A percentile compares a stretch with the other conserved stretches of the same genome.
phyloP scores from a whole-genome alignment of 2,888 invertebrate genomes.

The Teleogryllus oceanicus region DNA sequence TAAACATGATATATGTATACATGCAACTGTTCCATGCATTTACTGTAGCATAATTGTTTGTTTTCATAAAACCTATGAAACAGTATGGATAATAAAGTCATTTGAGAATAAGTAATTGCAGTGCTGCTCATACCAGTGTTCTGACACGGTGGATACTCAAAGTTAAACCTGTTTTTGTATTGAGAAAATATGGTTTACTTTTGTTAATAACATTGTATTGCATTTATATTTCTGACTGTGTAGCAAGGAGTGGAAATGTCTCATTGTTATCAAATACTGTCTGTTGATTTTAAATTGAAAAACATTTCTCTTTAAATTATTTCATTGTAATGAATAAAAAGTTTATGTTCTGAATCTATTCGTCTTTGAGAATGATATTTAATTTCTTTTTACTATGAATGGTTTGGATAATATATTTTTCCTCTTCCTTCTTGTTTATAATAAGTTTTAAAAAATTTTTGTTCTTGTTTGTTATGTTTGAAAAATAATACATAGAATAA shows the following conservation, averaged over 20 bases:
- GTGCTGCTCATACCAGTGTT: background rate
- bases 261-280: background rate
- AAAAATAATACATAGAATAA: background rate
- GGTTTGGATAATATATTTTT: background rate
- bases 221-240: background rate
- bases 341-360: too few relatives aligned
- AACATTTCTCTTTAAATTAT: too few relatives aligned
- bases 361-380: background rate
- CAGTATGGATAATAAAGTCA: conserved; percentile 20
- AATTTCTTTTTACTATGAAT: conserved; percentile 12
- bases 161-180: background rate
- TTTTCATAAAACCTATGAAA: conserved; percentile 23
- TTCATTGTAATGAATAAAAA: too few relatives aligned
- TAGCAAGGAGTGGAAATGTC: conserved; percentile 23
- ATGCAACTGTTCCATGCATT: conserved; percentile 31
- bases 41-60: conserved; percentile 30
- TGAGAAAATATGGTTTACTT: background rate
- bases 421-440: background rate
- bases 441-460: background rate
- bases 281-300: too few relatives aligned
- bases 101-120: conserved; percentile 18
- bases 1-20: conserved; percentile 33
- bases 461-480: conserved; percentile 19
- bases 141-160: background rate
- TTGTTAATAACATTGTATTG: background rate